Conservation (phyloP, 2,113 vertebrate genomes). For the Leiothrix lutea region DNA sequence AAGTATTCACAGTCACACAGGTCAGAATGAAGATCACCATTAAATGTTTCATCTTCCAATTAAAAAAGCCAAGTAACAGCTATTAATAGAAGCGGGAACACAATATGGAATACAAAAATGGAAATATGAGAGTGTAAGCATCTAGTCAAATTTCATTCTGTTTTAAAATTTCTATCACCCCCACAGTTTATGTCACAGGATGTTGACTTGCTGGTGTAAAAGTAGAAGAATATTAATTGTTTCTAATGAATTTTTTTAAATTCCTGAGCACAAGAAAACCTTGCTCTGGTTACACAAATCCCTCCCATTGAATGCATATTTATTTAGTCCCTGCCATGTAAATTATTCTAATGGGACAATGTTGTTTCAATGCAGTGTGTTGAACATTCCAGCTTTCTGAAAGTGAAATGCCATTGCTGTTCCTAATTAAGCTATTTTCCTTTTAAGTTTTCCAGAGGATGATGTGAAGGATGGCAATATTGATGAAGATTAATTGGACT, state of each 20-base stretch:
- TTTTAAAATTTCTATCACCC: not conserved
- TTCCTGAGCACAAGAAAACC: not conserved
- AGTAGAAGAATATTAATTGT: not conserved
- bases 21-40: not conserved
- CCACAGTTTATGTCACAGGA: not conserved
- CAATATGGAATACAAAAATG: not conserved
- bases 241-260: not conserved
- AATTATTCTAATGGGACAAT: constrained; percentile 35
- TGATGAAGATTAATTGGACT: constrained; percentile 66
- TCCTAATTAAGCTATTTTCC: constrained; percentile 57
- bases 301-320: not conserved
- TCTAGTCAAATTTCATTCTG: not conserved
- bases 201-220: not conserved
- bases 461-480: constrained; percentile 37
- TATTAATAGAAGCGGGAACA: not conserved
- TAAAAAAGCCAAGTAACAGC: not conserved
- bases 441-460: constrained; percentile 51
- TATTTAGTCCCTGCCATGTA: not conserved
- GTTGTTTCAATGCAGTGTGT: not conserved
- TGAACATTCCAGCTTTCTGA: constrained; percentile 14
- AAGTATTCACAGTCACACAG: not conserved
- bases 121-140: not conserved
- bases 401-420: constrained; percentile 34
- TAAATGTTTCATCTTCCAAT: not conserved
- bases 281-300: not conserved